Conservation (phyloP, 2,888 invertebrate genomes). For the Bembecia ichneumoniformis region DNA sequence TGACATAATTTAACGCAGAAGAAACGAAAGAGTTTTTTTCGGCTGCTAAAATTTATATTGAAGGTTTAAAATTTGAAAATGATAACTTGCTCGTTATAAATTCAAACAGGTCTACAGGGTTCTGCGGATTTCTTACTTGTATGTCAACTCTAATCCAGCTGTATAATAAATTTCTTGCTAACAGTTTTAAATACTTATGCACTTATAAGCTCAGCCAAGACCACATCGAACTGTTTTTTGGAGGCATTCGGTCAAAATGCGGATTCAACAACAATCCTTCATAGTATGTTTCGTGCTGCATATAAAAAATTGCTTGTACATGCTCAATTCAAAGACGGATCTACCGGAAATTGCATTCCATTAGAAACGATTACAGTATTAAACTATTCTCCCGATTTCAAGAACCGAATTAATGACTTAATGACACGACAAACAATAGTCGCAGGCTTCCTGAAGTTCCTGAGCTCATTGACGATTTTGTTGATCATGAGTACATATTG, state of each 20-base stretch:
- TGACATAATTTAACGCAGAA: too few species aligned
- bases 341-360: slow-evolving; percentile 7
- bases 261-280: slow-evolving; percentile 10
- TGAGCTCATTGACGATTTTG: neutral
- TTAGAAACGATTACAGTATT: slow-evolving; percentile 5
- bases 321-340: slow-evolving; percentile 9
- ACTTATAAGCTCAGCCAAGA: slow-evolving; percentile 8
- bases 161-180: neutral
- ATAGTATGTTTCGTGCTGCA: slow-evolving; percentile 6
- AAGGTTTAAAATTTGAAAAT: slow-evolving; percentile 1
- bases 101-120: slow-evolving; percentile 3
- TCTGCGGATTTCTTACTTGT: slow-evolving; percentile 5
- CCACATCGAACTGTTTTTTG: slow-evolving; percentile 8
- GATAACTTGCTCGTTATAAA: neutral
- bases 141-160: slow-evolving; percentile 3
- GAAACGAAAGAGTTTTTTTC: too few species aligned
- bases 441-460: neutral
- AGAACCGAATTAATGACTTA: slow-evolving; percentile 1
- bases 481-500: slow-evolving; percentile 2
- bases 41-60: too few species aligned
- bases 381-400: slow-evolving; percentile 3
- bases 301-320: slow-evolving; percentile 8
- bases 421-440: slow-evolving; percentile 1
- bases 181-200: slow-evolving; percentile 3
- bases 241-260: slow-evolving; percentile 7